Evolutionary conservation across 1,140 invertebrate species (phyloP).

Genomic region (Dufourea novaeangliae): DNA sequence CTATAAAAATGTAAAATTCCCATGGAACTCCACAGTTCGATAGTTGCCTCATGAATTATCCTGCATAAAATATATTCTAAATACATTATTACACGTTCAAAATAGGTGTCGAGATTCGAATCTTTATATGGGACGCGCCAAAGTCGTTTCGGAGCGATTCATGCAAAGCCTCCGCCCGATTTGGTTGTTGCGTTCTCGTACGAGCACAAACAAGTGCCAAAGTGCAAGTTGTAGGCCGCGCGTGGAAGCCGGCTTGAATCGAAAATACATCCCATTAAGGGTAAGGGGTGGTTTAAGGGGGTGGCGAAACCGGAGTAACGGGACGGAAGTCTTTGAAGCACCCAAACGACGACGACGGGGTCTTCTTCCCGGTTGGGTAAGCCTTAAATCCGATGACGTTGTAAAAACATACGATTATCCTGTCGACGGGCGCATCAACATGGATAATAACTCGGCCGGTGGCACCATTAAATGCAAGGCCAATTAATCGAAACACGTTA

Average conservation of each 20-base stretch:
- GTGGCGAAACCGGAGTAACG: conserved; percentile 15
- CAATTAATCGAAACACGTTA: conserved; percentile 26
- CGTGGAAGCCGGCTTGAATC: conserved; percentile 16
- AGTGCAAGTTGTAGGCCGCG: conserved; percentile 1
- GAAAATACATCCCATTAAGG: conserved; percentile 61
- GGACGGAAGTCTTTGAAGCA: conserved; percentile 53
- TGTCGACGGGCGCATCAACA: not conserved
- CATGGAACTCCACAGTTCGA: too few species aligned
- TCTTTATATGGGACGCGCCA: too few species aligned
- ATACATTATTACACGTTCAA: too few species aligned
- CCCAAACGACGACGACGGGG: not conserved
- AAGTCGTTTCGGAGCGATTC: too few species aligned
- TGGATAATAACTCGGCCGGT: conserved; percentile 2
- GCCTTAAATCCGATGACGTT: conserved; percentile 41
- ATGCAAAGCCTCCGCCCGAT: too few species aligned
- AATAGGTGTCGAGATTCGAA: too few species aligned
- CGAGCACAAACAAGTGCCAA: conserved; percentile 5
- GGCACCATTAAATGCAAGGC: conserved; percentile 22
- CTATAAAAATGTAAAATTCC: too few species aligned
- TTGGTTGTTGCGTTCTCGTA: not conserved
- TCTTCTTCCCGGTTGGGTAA: not conserved
- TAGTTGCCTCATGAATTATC: too few species aligned
- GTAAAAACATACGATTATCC: conserved; percentile 42
- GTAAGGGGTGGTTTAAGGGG: too few species aligned
- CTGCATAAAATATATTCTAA: too few species aligned